Evolutionary conservation across 2,113 vertebrate genomes (phyloP).

Genomic region (Progne subis): DNA sequence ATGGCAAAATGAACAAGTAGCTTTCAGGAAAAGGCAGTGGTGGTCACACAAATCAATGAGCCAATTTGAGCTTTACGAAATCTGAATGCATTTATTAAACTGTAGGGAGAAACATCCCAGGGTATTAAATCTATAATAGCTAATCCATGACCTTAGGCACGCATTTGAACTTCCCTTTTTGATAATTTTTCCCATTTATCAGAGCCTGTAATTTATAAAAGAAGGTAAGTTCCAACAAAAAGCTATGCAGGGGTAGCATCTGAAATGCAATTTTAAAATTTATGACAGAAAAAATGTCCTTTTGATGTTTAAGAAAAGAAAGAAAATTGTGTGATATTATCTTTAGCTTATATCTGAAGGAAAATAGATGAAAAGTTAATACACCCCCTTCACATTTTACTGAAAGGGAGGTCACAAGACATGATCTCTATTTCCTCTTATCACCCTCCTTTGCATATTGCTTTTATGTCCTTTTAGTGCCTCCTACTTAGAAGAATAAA

Average conservation of each 20-base stretch:
- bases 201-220: neutral
- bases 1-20: neutral
- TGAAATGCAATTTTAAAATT: neutral
- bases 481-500: neutral
- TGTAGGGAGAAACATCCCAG: neutral
- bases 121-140: neutral
- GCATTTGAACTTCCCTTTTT: neutral
- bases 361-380: neutral
- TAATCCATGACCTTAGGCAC: neutral
- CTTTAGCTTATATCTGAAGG: neutral
- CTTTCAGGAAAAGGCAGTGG: neutral
- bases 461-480: neutral
- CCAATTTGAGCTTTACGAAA: neutral
- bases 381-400: neutral
- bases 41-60: neutral
- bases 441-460: neutral
- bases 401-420: neutral
- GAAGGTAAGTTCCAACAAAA: neutral
- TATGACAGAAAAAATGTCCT: neutral
- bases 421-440: neutral
- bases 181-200: neutral
- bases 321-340: neutral
- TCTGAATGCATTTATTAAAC: neutral
- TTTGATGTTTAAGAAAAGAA: neutral
- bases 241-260: neutral